These are phyloP conservation scores for Aurelia coerulea DNA, from an alignment of 30 jellyfish, hydroid and myxozoan genomes.

Conservation along the genomic window DNA sequence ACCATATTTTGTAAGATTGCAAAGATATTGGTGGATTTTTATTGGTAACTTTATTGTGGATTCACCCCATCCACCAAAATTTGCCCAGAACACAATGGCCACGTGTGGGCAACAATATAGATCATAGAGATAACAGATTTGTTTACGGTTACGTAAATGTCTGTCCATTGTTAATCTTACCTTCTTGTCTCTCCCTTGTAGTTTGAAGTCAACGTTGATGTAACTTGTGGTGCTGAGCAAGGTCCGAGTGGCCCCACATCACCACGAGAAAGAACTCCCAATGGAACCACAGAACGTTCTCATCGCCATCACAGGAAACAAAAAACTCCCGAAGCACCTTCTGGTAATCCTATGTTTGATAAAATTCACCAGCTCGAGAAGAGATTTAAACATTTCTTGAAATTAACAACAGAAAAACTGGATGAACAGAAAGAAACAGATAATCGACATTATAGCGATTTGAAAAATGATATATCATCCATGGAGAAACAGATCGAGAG, in stretches of 20 bases:
- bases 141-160: too few species aligned
- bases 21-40: too few species aligned
- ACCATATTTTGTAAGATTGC: too few species aligned
- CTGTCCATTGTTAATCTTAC: too few species aligned
- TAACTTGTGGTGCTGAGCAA: constrained; percentile 33
- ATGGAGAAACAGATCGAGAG: constrained; percentile 56
- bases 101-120: too few species aligned
- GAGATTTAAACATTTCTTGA: constrained; percentile 44
- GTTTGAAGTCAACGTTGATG: constrained; percentile 61
- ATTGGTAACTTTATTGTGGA: too few species aligned
- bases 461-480: constrained; percentile 49
- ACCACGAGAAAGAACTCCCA: constrained; percentile 15
- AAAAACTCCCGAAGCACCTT: constrained; percentile 17
- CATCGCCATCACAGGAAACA: constrained; percentile 26
- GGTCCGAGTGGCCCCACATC: constrained; percentile 31
- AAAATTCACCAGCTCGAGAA: constrained; percentile 57
- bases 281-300: constrained; percentile 1
- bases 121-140: too few species aligned
- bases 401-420: constrained; percentile 61
- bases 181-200: background rate
- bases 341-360: constrained; percentile 28
- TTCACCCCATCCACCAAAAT: too few species aligned
- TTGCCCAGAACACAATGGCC: too few species aligned
- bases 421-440: constrained; percentile 63
- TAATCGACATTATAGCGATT: constrained; percentile 48